These are phyloP conservation scores for Sebastes minor DNA, from an alignment of 2,797 vertebrate genomes.

Conservation along the genomic window DNA sequence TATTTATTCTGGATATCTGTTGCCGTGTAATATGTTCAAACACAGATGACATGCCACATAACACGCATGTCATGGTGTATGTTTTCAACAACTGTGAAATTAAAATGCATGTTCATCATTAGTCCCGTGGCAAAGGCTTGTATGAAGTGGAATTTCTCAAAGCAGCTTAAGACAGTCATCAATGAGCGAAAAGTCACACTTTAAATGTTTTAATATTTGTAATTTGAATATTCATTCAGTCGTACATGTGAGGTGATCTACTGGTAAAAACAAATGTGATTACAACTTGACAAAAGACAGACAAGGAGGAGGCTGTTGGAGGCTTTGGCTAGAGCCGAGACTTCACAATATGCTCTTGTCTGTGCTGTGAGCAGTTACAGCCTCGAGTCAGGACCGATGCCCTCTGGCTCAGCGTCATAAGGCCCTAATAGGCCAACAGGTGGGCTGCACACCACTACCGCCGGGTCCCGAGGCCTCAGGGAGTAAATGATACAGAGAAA, in stretches of 20 bases:
- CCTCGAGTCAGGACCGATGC: constrained; percentile 1
- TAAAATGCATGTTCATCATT: neutral
- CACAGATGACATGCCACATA: neutral
- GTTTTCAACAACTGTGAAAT: neutral
- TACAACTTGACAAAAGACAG: neutral
- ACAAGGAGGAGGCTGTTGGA: neutral
- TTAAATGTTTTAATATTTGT: neutral
- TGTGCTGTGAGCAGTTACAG: constrained; percentile 15
- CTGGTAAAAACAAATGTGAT: neutral
- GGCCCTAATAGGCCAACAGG: constrained; percentile 76
- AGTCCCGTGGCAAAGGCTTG: neutral
- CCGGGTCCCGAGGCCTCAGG: constrained; percentile 59
- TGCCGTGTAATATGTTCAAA: neutral
- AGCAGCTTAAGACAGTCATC: neutral
- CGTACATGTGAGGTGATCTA: neutral
- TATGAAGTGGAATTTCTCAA: neutral
- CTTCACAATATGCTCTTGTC: constrained; percentile 5
- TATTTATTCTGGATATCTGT: neutral
- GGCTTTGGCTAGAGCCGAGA: neutral
- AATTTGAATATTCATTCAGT: neutral
- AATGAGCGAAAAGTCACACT: neutral
- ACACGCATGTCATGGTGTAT: neutral
- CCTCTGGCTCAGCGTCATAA: constrained; percentile 52
- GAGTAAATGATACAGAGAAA: constrained; percentile 83
- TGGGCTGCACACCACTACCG: constrained; percentile 64